Evolutionary conservation across 2,113 vertebrate genomes (phyloP), one percentile per base, ranked within the genome.

Genomic region (Brachyistius frenatus): DNA sequence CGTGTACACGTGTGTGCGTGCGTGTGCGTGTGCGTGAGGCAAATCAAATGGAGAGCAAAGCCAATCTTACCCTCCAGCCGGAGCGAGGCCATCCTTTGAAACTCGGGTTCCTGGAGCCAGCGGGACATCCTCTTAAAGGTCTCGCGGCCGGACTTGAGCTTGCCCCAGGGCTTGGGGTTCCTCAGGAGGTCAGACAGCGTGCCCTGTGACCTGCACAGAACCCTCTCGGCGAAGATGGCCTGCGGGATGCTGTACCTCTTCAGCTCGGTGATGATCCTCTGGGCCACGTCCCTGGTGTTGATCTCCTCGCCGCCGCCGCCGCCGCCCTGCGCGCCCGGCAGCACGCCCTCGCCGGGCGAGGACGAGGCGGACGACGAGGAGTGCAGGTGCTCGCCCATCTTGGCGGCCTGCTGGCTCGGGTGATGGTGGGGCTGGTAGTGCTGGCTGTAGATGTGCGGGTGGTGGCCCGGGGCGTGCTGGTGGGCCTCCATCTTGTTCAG

Each of bases 191-290:
- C 96, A 5, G 95, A 96, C 83, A 96, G 90, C 1, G 96, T 96
- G 72, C 96, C 96, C 88, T 96, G 96, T 66, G 96, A 96, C 77
- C 96, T 84, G 75, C 95, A 96, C 78, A 96, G 92, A 58, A 96
- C 95, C 86, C 95, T 90, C 89, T 96, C 95, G 0, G 96, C 96
- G 9, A 96, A 96, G 90, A 96, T 95, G 80, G 95, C 96, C 87
- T 96, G 96, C 5, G 96, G 96, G 91, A 96, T 96, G 94, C 95
- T 96, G 94, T 96, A 96, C 46, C 95, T 82, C 89, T 96, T 96
- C 71, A 96, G 93, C 91, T 96, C 96, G 0, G 93, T 95, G 89
- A 96, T 96, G 90, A 96, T 96, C 87, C 94, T 91, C 91, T 95
- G 95, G 87, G 96, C 95, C 90, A 96, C 95, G 15, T 96, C 96